phyloP scores from a whole-genome alignment of 2,888 invertebrate genomes.

The Drosophila nr. medialis region DNA sequence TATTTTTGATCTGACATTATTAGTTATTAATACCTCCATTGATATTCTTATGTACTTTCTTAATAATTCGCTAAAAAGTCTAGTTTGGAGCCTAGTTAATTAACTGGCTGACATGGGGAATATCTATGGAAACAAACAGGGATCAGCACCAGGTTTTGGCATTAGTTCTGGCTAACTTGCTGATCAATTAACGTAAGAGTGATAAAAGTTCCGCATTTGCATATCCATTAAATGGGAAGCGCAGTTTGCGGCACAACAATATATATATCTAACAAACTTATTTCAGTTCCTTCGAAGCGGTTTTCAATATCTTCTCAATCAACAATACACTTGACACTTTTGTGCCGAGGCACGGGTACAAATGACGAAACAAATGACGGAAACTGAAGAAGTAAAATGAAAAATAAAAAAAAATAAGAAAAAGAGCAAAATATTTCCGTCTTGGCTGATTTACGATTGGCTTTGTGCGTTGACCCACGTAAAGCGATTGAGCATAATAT shows the following conservation, averaged over 20 bases:
- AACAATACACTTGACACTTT: neutral
- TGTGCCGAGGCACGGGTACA: neutral
- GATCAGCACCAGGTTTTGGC: neutral
- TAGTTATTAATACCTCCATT: too few relatives aligned
- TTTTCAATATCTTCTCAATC: neutral
- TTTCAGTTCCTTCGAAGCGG: constrained; percentile 7
- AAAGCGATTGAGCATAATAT: constrained; percentile 22
- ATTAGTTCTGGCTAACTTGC: neutral
- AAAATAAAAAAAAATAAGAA: neutral
- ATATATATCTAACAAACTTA: neutral
- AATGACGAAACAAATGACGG: constrained; percentile 4
- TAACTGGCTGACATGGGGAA: neutral
- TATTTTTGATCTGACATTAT: neutral
- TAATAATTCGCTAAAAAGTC: too few relatives aligned
- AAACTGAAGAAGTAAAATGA: constrained; percentile 5
- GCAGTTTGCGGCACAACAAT: constrained; percentile 18
- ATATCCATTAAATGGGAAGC: constrained; percentile 17
- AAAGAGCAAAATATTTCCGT: constrained; percentile 38
- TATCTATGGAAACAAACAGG: neutral
- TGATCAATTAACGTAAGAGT: constrained; percentile 33
- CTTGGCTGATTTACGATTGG: constrained; percentile 26
- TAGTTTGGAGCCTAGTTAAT: neutral
- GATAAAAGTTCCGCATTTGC: constrained; percentile 26
- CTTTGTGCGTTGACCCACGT: constrained; percentile 7
- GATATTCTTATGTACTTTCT: too few relatives aligned